Base-by-base conservation (phyloP, 2,113 vertebrate species). In the Mohoua ochrocephala region DNA sequence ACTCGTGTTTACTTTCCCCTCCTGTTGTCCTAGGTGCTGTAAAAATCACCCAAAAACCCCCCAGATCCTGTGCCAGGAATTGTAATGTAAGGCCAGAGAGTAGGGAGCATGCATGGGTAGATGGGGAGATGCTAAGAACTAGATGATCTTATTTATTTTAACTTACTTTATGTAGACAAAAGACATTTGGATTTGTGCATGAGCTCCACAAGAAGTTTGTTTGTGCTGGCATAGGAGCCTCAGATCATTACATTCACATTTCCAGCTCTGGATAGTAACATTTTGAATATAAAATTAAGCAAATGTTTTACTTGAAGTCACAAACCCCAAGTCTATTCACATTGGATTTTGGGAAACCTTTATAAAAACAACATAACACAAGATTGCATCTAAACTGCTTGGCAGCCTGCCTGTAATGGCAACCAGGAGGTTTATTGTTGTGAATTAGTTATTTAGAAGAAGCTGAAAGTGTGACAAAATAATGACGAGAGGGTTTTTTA, bases 391-490 rank as follows among this genome's bases (percentile, higher is more conserved):
- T 95, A 56, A 94, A 89, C 82, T 71, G 26, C 54, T 75, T 95
- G 96, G 92, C 93, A 96, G 60, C 28, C 28, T 84, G 96, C 92
- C 95, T 91, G 33, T 87, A 69, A 95, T 87, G 91, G 93, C 90
- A 96, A 92, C 85, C 82, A 87, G 74, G 84, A 96, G 74, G 56
- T 88, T 95, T 88, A 93, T 93, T 96, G 92, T 88, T 86, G 87
- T 75, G 71, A 94, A 94, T 96, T 81, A 71, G 85, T 81, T 96
- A 87, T 86, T 88, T 93, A 91, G 90, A 64, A 89, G 73, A 95
- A 95, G 95, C 73, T 91, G 93, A 96, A 95, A 95, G 75, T 96
- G 92, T 97, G 90, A 92, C 83, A 97, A 93, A 94, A 91, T 86
- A 89, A 95, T 7, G 23, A 57, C 88, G 91, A 81, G 44, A 59